A percentile compares a stretch with the other conserved stretches of the same genome.
Evolutionary conservation across 2,797 vertebrate genomes (phyloP).

Genomic region (Aphelocoma californica): DNA sequence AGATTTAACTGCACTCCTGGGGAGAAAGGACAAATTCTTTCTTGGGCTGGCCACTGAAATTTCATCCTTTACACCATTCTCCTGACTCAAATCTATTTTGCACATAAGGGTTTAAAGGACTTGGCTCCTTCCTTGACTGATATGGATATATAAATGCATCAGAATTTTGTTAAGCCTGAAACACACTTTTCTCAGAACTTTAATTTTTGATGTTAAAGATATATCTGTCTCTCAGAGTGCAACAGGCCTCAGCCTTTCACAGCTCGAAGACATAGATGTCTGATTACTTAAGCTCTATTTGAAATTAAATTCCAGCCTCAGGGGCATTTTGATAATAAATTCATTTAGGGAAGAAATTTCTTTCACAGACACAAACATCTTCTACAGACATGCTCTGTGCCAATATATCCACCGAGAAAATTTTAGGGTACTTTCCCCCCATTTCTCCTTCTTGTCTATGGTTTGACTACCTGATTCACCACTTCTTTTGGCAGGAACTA

Average conservation of each 20-base stretch:
- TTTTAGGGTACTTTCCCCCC: slow-evolving; percentile 52
- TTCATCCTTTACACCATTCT: neutral
- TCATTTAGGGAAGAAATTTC: slow-evolving; percentile 57
- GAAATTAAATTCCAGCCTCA: slow-evolving; percentile 72
- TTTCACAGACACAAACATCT: slow-evolving; percentile 44
- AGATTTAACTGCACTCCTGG: neutral
- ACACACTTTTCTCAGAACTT: slow-evolving; percentile 1
- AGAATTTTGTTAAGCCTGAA: slow-evolving; percentile 19
- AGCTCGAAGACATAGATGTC: slow-evolving; percentile 67
- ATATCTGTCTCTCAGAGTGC: slow-evolving; percentile 37
- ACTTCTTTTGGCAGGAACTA: neutral
- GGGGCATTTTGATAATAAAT: slow-evolving; percentile 69
- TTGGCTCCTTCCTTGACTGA: neutral
- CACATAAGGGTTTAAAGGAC: neutral
- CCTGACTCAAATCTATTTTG: neutral
- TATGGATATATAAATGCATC: neutral
- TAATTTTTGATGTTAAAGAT: slow-evolving; percentile 64
- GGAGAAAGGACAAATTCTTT: neutral
- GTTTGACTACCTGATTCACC: neutral
- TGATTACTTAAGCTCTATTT: slow-evolving; percentile 69
- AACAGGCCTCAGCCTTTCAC: slow-evolving; percentile 56
- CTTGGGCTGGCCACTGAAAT: neutral
- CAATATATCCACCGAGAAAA: neutral
- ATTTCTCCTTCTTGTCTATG: neutral
- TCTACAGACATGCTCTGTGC: neutral